Conservation (phyloP, 2,113 vertebrate genomes). For the Dicaeum eximium region DNA sequence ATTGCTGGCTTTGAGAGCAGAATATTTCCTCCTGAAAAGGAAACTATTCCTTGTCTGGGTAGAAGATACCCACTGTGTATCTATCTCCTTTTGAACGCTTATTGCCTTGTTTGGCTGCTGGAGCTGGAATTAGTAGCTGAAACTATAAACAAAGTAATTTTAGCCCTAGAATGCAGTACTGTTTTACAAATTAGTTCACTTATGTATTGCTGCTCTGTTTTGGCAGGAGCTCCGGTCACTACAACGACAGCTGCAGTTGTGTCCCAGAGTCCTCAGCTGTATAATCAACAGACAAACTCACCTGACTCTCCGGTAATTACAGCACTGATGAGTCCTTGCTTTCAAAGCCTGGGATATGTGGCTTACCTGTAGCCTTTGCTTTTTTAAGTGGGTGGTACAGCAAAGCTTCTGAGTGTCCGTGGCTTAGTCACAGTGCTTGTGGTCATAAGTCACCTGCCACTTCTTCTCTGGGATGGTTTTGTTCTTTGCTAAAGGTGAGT, state of each 20-base stretch:
- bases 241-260: constrained; percentile 88
- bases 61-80: not conserved
- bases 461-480: not conserved
- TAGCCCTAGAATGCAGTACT: not conserved
- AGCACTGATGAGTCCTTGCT: not conserved
- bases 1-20: not conserved
- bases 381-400: not conserved
- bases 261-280: constrained; percentile 88
- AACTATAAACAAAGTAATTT: constrained; percentile 21
- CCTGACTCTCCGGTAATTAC: constrained; percentile 83
- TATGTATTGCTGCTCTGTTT: not conserved
- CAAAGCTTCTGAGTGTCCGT: not conserved
- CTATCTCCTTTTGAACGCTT: not conserved
- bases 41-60: not conserved
- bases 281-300: constrained; percentile 84
- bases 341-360: not conserved
- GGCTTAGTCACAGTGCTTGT: not conserved
- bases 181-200: not conserved
- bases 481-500: not conserved
- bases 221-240: constrained; percentile 74
- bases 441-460: not conserved
- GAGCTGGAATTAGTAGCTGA: constrained; percentile 23
- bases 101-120: constrained; percentile 31
- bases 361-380: not conserved
- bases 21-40: constrained; percentile 37